Evolutionary conservation across 2,113 vertebrate species (phyloP).

Genomic region (Pterocles orientalis): DNA sequence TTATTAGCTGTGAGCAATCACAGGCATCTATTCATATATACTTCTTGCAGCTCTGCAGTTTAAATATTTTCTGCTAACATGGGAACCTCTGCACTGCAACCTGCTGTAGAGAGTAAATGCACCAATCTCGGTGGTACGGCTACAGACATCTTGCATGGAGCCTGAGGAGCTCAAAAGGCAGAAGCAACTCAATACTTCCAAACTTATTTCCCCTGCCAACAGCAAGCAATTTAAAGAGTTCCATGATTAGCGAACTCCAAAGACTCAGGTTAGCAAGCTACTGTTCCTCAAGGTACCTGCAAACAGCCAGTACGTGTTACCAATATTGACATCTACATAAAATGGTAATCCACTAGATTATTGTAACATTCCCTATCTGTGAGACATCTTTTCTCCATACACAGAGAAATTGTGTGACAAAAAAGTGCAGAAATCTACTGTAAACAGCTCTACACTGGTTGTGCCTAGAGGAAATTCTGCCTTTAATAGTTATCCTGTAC

Average conservation of each 20-base stretch:
- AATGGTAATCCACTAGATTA: neutral
- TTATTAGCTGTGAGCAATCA: neutral
- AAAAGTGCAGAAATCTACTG: neutral
- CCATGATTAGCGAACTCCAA: neutral
- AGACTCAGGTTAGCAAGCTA: neutral
- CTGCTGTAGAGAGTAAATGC: neutral
- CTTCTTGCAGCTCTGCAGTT: neutral
- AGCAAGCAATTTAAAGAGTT: neutral
- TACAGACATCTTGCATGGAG: neutral
- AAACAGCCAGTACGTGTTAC: neutral
- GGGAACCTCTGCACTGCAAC: neutral
- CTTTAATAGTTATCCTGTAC: neutral
- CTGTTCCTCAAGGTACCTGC: neutral
- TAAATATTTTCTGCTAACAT: neutral
- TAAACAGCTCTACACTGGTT: neutral
- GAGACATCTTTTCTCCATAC: neutral
- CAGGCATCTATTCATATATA: neutral
- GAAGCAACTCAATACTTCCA: neutral
- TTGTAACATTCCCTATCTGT: neutral
- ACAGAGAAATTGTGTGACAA: neutral
- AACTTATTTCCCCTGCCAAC: neutral
- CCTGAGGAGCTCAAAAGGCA: neutral
- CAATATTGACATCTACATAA: neutral
- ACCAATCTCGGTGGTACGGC: fast-evolving
- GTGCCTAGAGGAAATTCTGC: neutral